Base-by-base conservation (phyloP, 2,797 vertebrate species). In the Prunella strophiata region DNA sequence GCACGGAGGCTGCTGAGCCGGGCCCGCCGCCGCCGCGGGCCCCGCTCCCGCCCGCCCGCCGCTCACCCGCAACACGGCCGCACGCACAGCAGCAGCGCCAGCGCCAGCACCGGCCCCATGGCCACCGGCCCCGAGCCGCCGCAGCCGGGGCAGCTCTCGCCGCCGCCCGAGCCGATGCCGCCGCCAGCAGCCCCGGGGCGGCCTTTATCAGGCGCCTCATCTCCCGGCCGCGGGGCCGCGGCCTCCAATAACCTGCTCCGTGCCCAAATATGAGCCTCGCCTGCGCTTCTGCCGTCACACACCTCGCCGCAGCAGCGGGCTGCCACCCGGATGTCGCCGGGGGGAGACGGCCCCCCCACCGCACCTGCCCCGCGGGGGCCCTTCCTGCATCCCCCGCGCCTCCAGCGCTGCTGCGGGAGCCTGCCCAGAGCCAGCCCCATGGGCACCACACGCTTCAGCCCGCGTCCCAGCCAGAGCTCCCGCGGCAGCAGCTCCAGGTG, bases 241-340 rank as follows among this genome's bases (percentile, higher is more conserved):
- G 85, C 88, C 88, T 72, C 94, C 93, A 95, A 94, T 95, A 91
- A 86, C 25, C 51, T 91, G 88, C 85, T 89, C 57, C 10, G 2
- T 94, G 85, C 93, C 94, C 93, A 94, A 89, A 95, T 95, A 95
- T 95, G 94, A 93, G 32, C 3, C 59, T 72, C 42, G 5, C 27
- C 90, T 58, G 21, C 22, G 80, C 92, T 94, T 47, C 84, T 93
- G 92, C 21, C 85, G 88, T 95, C 90, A 88, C 71, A 54, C 71
- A 13, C 29, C 71, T 57, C 23, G 0, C 48, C 74, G n/a, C n/a
- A n/a, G 21, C 40, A 5, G 40, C 6, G 68, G 34, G 58, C 50
- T 10, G 29, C 11, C 18, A 1, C 70, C 48, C 79, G 32, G 76
- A 70, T 85, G 71, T 22, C 51, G 14, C n/a, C 9, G 10, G 8